phyloP scores from a whole-genome alignment of 2,113 vertebrate species.

The Rafetus swinhoei region DNA sequence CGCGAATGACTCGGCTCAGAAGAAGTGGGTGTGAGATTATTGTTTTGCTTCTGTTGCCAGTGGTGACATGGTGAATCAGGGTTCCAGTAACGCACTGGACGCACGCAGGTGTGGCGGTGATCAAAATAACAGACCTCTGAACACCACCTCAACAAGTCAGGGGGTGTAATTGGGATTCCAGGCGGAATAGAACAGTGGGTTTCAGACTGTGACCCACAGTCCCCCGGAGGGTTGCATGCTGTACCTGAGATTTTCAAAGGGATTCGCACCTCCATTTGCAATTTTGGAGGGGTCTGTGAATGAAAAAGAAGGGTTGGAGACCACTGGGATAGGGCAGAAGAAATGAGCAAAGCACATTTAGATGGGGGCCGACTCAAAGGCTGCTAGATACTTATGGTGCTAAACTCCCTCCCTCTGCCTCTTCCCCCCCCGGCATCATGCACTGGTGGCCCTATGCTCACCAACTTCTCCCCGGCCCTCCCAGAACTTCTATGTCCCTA shows the following conservation, averaged over 20 bases:
- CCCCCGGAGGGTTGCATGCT: too few relatives aligned
- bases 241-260: neutral
- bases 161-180: neutral
- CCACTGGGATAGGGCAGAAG: neutral
- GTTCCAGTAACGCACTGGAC: neutral
- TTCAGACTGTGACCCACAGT: too few relatives aligned
- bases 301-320: neutral
- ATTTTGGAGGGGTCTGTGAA: neutral
- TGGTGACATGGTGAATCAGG: neutral
- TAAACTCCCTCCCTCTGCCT: too few relatives aligned
- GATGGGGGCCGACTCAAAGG: too few relatives aligned
- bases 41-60: neutral
- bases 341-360: neutral
- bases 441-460: too few relatives aligned
- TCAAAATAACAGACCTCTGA: neutral
- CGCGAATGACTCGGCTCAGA: neutral
- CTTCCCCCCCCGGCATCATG: too few relatives aligned
- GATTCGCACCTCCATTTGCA: neutral
- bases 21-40: neutral
- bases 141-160: neutral
- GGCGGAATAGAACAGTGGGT: too few relatives aligned
- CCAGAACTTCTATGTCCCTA: too few relatives aligned
- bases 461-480: too few relatives aligned
- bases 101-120: neutral
- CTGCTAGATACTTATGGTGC: too few relatives aligned